Evolutionary conservation across 2,113 vertebrate species (phyloP), one percentile per base, ranked within the genome.

Genomic region (Paramormyrops kingsleyae): DNA sequence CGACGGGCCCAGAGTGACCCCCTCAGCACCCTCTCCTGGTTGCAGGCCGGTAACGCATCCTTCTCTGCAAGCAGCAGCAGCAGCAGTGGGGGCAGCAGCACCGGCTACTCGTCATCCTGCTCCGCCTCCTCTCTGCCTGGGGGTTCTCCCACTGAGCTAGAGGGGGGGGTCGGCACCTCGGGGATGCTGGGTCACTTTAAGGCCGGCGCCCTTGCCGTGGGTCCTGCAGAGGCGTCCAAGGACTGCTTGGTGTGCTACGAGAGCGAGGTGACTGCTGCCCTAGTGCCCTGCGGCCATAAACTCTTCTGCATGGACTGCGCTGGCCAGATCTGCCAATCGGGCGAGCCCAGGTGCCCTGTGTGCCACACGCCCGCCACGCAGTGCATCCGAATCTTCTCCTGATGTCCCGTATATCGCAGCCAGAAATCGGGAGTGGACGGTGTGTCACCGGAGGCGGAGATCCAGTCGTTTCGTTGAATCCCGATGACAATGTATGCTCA

Each of bases 271-370:
- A 98, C 97, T 0, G 98, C 98, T 0, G 98, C 98, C 0, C 92
- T 99, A 84, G 98, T 99, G 91, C 98, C 98, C 90, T 99, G 98
- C 7, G 98, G 98, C 91, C 98, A 99, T 96, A 99, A 99, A 94
- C 97, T 99, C 89, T 99, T 99, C 96, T 99, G 98, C 96, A 99
- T 99, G 98, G 98, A 99, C 92, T 99, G 98, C 0, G 98, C 98
- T 0, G 96, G 97, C 85, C 97, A 98, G 91, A 99, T 99, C 95
- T 99, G 98, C 59, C 97, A 97, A 93, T 97, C 96, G 0, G 94
- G 96, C 0, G 96, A 98, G 92, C 96, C 98, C 0, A 96, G 98
- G 95, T 99, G 98, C 74, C 98, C 98, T 0, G 97, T 98, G 53
- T 99, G 98, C 95, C 98, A 97, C 95, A 95, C 96, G 8, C 97